Conservation (phyloP, 2,797 vertebrate genomes). For the Galago senegalensis region DNA sequence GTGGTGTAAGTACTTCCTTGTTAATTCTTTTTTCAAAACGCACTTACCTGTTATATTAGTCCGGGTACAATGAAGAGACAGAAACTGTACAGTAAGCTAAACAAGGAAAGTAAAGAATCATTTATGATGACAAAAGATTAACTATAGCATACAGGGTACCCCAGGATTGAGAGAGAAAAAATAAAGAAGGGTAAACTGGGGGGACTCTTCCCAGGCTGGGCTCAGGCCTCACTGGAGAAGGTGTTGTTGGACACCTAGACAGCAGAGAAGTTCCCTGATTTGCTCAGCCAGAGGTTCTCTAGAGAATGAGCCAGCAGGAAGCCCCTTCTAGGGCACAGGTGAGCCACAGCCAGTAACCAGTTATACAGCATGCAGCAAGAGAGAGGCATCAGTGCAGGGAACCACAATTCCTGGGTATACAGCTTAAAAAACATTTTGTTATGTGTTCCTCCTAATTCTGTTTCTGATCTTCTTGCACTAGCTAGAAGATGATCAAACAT, state of each 20-base stretch:
- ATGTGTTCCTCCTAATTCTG: neutral
- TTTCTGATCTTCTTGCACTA: neutral
- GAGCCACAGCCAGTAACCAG: neutral
- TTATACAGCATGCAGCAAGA: fast-evolving
- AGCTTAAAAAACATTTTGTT: too few species aligned
- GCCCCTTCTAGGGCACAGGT: neutral
- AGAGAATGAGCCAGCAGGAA: neutral
- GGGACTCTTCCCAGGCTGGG: neutral
- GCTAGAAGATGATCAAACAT: neutral
- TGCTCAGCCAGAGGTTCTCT: neutral
- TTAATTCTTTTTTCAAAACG: neutral
- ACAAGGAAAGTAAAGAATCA: neutral
- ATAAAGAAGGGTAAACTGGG: neutral
- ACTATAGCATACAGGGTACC: neutral
- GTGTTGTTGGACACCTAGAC: too few species aligned
- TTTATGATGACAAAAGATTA: neutral
- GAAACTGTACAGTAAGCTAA: neutral
- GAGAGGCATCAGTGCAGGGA: neutral
- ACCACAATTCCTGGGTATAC: neutral
- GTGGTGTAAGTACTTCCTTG: neutral
- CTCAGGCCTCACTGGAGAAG: neutral
- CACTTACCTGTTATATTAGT: neutral
- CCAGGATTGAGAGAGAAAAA: neutral
- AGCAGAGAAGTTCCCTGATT: neutral
- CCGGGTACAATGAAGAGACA: too few species aligned